Percentiles rank a stretch among this genome's conserved stretches.
Conservation (phyloP, 2,888 invertebrate genomes). For the Scrobipalpa costella region DNA sequence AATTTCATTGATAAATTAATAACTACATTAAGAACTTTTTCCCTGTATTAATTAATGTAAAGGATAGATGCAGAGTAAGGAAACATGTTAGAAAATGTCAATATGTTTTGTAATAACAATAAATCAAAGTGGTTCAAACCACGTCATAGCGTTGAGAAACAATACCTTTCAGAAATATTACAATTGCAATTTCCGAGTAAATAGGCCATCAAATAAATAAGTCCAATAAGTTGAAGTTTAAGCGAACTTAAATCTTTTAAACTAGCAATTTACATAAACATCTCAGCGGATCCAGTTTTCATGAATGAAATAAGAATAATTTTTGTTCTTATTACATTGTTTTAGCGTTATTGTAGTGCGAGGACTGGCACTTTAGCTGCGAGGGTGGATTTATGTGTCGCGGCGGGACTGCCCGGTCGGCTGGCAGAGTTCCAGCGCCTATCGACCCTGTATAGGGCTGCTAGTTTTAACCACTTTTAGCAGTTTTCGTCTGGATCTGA, state of each 20-base stretch:
- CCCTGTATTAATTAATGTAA: no score
- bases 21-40: no score
- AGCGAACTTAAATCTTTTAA: background rate
- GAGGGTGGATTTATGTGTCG: constrained; percentile 71
- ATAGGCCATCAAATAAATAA: background rate
- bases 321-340: constrained; percentile 15
- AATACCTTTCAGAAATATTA: no score
- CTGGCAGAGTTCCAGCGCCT: constrained; percentile 81
- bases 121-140: no score
- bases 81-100: no score
- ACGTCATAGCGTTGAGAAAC: no score
- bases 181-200: background rate
- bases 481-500: background rate
- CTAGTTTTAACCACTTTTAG: constrained; percentile 20
- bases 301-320: constrained; percentile 18
- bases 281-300: constrained; percentile 6
- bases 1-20: no score
- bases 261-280: constrained; percentile 10
- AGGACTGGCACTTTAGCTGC: constrained; percentile 53
- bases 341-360: constrained; percentile 32
- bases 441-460: constrained; percentile 58
- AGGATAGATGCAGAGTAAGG: no score
- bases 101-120: no score
- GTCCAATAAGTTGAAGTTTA: background rate
- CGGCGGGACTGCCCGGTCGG: constrained; percentile 49